Percentiles rank a stretch among this genome's conserved stretches.
phyloP scores from a whole-genome alignment of 2,888 invertebrate species.

The Eupeodes latifasciatus region DNA sequence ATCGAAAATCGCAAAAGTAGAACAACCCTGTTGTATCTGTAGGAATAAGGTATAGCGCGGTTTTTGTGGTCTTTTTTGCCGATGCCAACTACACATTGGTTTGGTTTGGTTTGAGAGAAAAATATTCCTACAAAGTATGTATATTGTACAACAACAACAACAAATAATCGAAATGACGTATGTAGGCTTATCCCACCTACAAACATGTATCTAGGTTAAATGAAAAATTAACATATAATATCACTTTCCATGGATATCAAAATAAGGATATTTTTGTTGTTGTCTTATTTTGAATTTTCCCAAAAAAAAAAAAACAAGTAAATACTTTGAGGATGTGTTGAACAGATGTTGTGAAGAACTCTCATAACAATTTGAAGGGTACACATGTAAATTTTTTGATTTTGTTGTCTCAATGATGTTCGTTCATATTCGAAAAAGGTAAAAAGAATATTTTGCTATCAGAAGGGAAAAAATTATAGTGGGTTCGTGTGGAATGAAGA shows the following conservation, averaged over 20 bases:
- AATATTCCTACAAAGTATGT: background rate
- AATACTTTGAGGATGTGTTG: conserved; percentile 13
- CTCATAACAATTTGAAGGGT: background rate
- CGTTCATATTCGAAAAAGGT: background rate
- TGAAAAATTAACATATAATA: conserved; percentile 45
- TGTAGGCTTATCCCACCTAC: background rate
- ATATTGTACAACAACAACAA: background rate
- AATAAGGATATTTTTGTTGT: background rate
- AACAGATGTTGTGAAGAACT: conserved; percentile 13
- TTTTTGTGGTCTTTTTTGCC: conserved; percentile 54
- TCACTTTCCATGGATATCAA: conserved; percentile 25
- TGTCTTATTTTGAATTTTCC: background rate
- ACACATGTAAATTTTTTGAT: conserved; percentile 5
- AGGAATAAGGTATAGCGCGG: conserved; percentile 51
- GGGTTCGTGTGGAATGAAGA: background rate
- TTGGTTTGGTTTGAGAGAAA: conserved; percentile 6
- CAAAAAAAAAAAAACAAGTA: conserved; percentile 5
- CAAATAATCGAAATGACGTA: conserved; percentile 9
- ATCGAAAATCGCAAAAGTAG: conserved; percentile 62
- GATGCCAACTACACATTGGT: conserved; percentile 25
- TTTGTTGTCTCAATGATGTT: background rate
- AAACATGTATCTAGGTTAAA: background rate
- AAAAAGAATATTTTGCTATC: background rate
- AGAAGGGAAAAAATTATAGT: background rate
- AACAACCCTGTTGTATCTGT: conserved; percentile 23